These are phyloP conservation scores for Sebastes iracundus DNA, from an alignment of 2,797 vertebrate genomes.

Conservation along the genomic window DNA sequence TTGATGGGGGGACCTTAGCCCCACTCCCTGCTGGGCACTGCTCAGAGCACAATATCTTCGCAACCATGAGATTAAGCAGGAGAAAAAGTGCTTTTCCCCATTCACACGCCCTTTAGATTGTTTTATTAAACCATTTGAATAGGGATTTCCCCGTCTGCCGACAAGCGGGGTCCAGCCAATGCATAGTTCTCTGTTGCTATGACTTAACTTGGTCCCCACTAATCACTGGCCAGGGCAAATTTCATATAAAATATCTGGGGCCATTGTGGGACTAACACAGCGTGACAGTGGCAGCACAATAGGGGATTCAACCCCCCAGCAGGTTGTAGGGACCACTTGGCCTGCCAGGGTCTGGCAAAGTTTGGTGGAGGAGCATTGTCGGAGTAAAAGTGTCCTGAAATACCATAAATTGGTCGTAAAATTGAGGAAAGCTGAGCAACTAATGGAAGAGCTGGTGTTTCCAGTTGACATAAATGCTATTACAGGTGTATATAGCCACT, in stretches of 20 bases:
- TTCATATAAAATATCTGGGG: conserved; percentile 99
- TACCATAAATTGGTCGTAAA: conserved; percentile 70
- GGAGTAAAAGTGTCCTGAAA: conserved; percentile 65
- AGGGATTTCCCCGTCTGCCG: conserved; percentile 96
- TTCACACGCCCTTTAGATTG: conserved; percentile 99
- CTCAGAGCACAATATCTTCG: conserved; percentile 95
- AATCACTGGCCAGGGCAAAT: conserved; percentile 98
- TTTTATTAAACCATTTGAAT: conserved; percentile 98
- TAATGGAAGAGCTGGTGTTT: conserved; percentile 41
- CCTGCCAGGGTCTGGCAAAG: conserved; percentile 83
- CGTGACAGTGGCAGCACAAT: conserved; percentile 97
- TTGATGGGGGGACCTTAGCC: conserved; percentile 94
- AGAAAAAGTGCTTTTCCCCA: conserved; percentile 96
- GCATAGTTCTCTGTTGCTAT: conserved; percentile 99
- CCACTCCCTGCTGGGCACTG: conserved; percentile 89
- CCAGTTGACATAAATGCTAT: conserved; percentile 32
- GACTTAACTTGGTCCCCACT: conserved; percentile 98
- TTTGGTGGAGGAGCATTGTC: conserved; percentile 81
- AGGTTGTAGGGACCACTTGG: conserved; percentile 93
- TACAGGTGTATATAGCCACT: neutral
- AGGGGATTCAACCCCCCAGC: conserved; percentile 96
- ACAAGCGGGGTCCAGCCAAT: conserved; percentile 89
- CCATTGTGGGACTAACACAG: conserved; percentile 94
- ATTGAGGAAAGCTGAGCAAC: conserved; percentile 39
- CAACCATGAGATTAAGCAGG: conserved; percentile 98